A percentile compares a stretch with the other conserved stretches of the same genome.
These are phyloP conservation scores for Thymallus thymallus DNA, from an alignment of 2,113 vertebrate genomes.

Conservation along the genomic window DNA sequence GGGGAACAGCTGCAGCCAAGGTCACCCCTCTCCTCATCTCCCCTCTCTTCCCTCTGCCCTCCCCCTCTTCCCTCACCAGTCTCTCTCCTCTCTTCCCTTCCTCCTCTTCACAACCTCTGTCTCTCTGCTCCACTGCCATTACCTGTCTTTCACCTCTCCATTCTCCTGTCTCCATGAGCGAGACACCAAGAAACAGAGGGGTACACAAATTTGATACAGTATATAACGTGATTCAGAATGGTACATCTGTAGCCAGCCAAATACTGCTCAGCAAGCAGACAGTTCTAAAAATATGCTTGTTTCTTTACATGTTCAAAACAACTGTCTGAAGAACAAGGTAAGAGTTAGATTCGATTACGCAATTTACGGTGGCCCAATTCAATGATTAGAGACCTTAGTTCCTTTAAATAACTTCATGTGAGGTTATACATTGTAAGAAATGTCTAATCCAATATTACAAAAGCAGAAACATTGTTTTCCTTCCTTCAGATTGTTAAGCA, in stretches of 20 bases:
- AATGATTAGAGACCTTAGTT: not conserved
- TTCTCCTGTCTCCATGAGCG: not conserved
- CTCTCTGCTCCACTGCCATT: no score
- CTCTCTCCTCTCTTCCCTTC: no score
- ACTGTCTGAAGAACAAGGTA: conserved; percentile 16
- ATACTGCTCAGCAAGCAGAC: not conserved
- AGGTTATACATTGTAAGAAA: no score
- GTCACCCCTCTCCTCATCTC: conserved; percentile 27
- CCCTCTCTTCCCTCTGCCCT: conserved; percentile 3
- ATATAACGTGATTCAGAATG: not conserved
- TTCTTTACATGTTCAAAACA: conserved; percentile 30
- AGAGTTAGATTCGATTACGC: not conserved
- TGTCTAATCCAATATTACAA: conserved; percentile 17
- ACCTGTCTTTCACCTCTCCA: no score
- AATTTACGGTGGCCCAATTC: not conserved
- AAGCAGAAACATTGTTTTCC: conserved; percentile 22
- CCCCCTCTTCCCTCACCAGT: no score
- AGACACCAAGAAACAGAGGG: conserved; percentile 21
- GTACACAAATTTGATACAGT: conserved; percentile 23
- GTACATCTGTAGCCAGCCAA: not conserved
- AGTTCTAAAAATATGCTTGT: conserved; percentile 45
- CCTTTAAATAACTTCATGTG: conserved; percentile 6
- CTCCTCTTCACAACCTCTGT: no score
- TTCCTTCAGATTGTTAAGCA: not conserved
- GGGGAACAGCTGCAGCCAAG: conserved; percentile 38